phyloP scores from a whole-genome alignment of 2,888 invertebrate genomes.

The Diploptera punctata region DNA sequence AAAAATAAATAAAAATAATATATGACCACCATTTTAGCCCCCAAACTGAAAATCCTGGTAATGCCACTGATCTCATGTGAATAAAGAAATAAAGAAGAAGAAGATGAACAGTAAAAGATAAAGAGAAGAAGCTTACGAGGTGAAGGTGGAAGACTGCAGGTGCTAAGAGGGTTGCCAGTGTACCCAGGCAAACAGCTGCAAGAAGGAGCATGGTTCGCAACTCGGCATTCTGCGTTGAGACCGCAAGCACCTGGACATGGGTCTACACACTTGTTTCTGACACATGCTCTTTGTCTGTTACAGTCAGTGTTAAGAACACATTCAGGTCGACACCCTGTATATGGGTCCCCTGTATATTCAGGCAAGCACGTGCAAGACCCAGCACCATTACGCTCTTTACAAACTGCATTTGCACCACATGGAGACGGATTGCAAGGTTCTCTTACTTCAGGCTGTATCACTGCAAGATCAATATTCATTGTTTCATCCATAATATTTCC shows the following conservation, averaged over 20 bases:
- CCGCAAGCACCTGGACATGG: conserved; percentile 87
- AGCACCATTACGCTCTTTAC: conserved; percentile 81
- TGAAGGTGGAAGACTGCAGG: conserved; percentile 55
- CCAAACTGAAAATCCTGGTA: too few relatives aligned
- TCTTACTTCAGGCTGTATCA: conserved; percentile 62
- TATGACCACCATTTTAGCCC: too few relatives aligned
- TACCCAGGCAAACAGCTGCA: conserved; percentile 81
- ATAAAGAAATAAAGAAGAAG: too few relatives aligned
- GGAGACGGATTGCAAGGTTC: conserved; percentile 87
- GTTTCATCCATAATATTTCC: too few relatives aligned
- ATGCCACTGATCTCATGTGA: not conserved
- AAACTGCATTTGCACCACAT: conserved; percentile 85
- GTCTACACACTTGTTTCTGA: conserved; percentile 84
- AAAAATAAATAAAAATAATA: too few relatives aligned
- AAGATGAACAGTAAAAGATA: too few relatives aligned
- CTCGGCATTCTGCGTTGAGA: conserved; percentile 77
- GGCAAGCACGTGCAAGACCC: conserved; percentile 83
- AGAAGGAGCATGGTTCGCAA: conserved; percentile 81
- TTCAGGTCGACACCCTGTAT: conserved; percentile 84
- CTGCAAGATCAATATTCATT: conserved; percentile 23
- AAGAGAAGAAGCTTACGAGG: conserved; percentile 46
- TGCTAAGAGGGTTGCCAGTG: conserved; percentile 73
- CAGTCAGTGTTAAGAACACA: conserved; percentile 87
- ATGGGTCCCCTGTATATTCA: conserved; percentile 88
- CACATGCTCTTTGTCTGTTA: conserved; percentile 75